phyloP scores from a whole-genome alignment of 2,888 invertebrate species.

The Reticulitermes lucifugus region DNA sequence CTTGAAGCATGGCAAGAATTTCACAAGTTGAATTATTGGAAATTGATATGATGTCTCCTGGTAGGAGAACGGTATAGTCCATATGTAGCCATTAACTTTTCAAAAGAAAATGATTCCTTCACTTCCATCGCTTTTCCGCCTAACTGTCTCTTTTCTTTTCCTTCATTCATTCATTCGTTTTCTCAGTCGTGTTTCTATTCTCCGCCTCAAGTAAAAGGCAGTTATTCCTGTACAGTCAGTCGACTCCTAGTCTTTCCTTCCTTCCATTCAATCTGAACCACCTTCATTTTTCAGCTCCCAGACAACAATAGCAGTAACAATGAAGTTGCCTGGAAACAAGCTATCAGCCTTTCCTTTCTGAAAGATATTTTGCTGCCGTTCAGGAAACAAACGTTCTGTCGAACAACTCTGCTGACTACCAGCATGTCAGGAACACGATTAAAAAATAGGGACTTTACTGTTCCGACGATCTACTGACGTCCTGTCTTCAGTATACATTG shows the following conservation, averaged over 20 bases:
- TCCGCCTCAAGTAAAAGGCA: background rate
- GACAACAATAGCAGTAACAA: conserved; percentile 45
- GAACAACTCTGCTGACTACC: background rate
- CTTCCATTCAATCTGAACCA: conserved; percentile 45
- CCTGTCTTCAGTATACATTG: background rate
- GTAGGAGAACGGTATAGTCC: background rate
- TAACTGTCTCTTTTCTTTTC: background rate
- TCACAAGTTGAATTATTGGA: background rate
- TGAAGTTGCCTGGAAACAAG: conserved; percentile 30
- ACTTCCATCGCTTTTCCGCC: background rate
- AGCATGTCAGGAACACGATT: background rate
- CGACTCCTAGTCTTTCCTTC: background rate
- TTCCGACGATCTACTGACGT: background rate
- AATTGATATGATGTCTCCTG: background rate
- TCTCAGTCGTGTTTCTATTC: background rate
- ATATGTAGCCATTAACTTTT: conserved; percentile 31
- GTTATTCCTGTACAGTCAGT: background rate
- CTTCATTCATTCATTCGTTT: background rate
- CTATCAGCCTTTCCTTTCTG: conserved; percentile 1
- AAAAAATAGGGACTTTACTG: background rate
- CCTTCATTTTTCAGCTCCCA: conserved; percentile 45
- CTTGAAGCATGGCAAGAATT: background rate
- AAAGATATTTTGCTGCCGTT: conserved; percentile 14
- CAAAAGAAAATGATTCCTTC: conserved; percentile 32
- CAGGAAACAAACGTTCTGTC: background rate